These are phyloP conservation scores for Zosterops hypoxanthus DNA, from an alignment of 2,113 vertebrate species.

Conservation along the genomic window DNA sequence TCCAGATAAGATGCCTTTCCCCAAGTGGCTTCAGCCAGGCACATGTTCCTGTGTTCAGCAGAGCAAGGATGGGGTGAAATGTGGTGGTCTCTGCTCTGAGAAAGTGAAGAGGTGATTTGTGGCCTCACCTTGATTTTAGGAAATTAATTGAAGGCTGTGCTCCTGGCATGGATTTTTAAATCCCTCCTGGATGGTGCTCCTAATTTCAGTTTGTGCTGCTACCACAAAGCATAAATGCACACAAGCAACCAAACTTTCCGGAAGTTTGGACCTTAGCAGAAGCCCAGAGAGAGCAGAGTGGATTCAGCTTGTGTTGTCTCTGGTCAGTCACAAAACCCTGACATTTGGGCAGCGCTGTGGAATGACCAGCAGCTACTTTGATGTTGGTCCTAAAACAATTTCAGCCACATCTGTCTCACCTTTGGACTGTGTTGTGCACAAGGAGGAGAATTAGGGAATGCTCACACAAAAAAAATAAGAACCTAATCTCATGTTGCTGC, in stretches of 20 bases:
- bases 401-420: not conserved
- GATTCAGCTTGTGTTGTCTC: not conserved
- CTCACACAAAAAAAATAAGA: too few relatives aligned
- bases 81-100: not conserved
- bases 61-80: not conserved
- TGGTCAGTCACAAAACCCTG: not conserved
- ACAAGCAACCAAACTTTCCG: fast-evolving
- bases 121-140: not conserved
- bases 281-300: not conserved
- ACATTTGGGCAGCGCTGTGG: not conserved
- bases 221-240: not conserved
- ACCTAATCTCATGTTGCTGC: not conserved
- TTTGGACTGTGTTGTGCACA: not conserved
- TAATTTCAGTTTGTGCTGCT: not conserved
- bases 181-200: not conserved
- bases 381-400: not conserved
- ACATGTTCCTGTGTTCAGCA: not conserved
- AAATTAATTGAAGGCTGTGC: not conserved
- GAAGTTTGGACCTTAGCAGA: not conserved
- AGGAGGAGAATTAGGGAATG: not conserved
- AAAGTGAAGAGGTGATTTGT: not conserved
- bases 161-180: not conserved
- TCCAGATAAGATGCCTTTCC: not conserved
- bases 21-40: not conserved
- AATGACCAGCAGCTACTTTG: not conserved